Evolutionary conservation across 2,113 vertebrate species (phyloP).

Genomic region (Brachyistius frenatus): DNA sequence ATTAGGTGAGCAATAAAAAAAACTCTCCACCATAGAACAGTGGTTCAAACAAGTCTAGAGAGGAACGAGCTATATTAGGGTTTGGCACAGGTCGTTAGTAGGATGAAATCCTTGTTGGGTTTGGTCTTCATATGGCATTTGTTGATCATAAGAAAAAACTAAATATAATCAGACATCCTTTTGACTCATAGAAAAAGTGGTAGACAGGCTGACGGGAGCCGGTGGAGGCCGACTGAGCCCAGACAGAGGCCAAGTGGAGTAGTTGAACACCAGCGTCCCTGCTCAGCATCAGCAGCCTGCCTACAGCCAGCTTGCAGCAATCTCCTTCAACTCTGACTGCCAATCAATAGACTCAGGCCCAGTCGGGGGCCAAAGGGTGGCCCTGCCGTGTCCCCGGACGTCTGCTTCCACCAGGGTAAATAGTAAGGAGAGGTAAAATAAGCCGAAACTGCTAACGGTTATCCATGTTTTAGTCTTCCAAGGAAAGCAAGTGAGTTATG

Average conservation of each 20-base stretch:
- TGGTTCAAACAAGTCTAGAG: background rate
- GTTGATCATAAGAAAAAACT: conserved; percentile 1
- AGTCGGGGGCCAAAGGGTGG: conserved; percentile 36
- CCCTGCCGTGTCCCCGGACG: conserved; percentile 15
- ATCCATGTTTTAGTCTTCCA: conserved; percentile 9
- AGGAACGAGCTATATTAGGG: background rate
- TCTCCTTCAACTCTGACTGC: conserved; percentile 65
- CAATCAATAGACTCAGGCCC: conserved; percentile 60
- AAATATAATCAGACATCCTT: conserved; percentile 5
- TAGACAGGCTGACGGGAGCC: conserved; percentile 43
- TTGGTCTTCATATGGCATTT: background rate
- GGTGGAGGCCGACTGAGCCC: conserved; percentile 54
- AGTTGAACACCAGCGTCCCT: conserved; percentile 62
- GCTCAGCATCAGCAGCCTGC: conserved; percentile 72
- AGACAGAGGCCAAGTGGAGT: conserved; percentile 69
- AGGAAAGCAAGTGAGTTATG: background rate
- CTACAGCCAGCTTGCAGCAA: conserved; percentile 77
- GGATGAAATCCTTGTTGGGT: background rate
- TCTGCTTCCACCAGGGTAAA: conserved; percentile 24
- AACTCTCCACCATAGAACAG: background rate
- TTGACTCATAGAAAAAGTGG: conserved; percentile 26
- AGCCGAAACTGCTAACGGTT: conserved; percentile 30
- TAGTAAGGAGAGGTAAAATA: conserved; percentile 17
- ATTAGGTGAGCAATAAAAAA: background rate
- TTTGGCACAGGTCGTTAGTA: background rate